Percentiles rank a stretch among this genome's conserved stretches.
Evolutionary conservation across 1,140 invertebrate genomes (phyloP).

Genomic region (Brevipalpus yothersi): DNA sequence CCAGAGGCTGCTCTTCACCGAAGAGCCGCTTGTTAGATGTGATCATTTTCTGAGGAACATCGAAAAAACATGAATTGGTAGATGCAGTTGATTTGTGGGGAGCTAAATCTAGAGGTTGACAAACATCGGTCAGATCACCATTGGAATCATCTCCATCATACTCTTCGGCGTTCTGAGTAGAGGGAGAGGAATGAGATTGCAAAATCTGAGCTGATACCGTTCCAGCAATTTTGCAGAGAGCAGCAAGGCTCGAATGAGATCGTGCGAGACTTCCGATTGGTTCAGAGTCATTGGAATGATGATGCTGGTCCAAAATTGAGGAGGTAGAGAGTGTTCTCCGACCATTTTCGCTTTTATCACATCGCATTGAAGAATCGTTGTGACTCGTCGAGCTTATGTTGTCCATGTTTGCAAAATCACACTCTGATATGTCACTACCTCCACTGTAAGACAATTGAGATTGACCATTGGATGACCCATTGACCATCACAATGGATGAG

Average conservation of each 20-base stretch:
- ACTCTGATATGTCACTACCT: not conserved
- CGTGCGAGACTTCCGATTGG: not conserved
- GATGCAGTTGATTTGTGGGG: not conserved
- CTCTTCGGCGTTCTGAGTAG: not conserved
- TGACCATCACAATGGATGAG: not conserved
- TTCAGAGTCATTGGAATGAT: not conserved
- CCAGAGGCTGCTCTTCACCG: slow-evolving; percentile 32
- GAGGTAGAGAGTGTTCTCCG: not conserved
- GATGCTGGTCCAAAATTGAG: not conserved
- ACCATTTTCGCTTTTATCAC: not conserved
- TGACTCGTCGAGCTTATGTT: not conserved
- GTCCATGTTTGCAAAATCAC: not conserved
- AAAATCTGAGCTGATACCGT: not conserved
- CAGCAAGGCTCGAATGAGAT: slow-evolving; percentile 2
- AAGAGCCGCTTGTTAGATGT: not conserved
- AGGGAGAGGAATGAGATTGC: too few species aligned
- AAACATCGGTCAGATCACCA: not conserved
- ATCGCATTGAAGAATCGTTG: not conserved
- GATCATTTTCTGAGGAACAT: not conserved
- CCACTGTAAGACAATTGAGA: not conserved
- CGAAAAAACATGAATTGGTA: not conserved
- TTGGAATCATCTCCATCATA: not conserved
- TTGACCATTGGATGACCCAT: not conserved
- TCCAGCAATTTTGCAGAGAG: not conserved
- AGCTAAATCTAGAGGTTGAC: slow-evolving; percentile 1